Base-by-base conservation (phyloP, 2,113 vertebrate genomes). In the Salvator merianae region DNA sequence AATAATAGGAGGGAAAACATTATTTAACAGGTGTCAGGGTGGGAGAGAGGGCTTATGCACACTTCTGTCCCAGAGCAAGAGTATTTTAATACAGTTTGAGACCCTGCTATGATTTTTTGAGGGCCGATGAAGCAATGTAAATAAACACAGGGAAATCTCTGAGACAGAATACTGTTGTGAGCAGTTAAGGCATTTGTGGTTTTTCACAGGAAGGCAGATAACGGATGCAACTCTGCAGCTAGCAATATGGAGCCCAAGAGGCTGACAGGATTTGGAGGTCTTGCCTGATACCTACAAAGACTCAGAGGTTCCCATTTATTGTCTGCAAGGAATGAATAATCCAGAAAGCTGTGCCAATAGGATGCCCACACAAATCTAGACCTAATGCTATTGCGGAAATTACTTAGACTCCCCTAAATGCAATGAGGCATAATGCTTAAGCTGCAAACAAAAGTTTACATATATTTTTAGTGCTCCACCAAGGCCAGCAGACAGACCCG, bases 101-200 rank as follows among this genome's bases (percentile, higher is more conserved):
- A 28, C 18, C 5, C 69, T 32, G 22, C n/a, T 77, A 12, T 50
- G 22, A 18, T 43, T 24, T 12, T 47, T 47, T 68, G 3, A 43
- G 12, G 7, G 22, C 36, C 8, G n/a, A 65, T 66, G 59, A 63
- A 4, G 7, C 28, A 34, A 81, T 32, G 8, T 8, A 66, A 5
- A 26, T 22, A 3, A 22, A 1, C 26, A 59, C 9, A 28, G 22
- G 28, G 16, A 24, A 43, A 69, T 24, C 20, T 1, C 12, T 30
- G 26, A n/a, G 12, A 9, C 28, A 32, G 38, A 36, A 4, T 66
- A 38, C 82, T 77, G 2, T 2, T 1, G 24, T 30, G 90, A 93
- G 91, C 93, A 91, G 53, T 84, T 86, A 86, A 88, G 88, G 77
- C 81, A 89, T 90, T 92, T 91, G 89, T 92, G 87, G 88, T 85